These are phyloP conservation scores for Leguminivora glycinivorella DNA, from an alignment of 1,140 invertebrate species.

Conservation along the genomic window DNA sequence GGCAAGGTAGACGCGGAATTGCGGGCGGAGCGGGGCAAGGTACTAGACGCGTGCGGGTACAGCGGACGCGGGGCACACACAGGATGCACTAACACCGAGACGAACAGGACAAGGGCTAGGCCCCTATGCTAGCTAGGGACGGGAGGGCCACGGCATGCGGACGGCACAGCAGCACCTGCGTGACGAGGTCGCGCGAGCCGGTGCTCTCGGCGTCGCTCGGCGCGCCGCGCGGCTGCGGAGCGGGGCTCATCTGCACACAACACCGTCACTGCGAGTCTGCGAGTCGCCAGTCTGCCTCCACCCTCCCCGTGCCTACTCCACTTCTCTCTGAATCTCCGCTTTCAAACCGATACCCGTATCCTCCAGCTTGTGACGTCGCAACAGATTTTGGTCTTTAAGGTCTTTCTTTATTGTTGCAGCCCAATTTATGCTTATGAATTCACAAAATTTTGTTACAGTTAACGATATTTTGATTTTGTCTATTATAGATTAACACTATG, in stretches of 20 bases:
- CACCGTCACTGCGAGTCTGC: slow-evolving; percentile 72
- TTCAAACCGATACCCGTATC: slow-evolving; percentile 32
- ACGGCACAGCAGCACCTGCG: slow-evolving; percentile 75
- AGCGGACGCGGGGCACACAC: slow-evolving; percentile 62
- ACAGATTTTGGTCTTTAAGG: neutral
- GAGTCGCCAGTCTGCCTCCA: slow-evolving; percentile 55
- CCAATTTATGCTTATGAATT: slow-evolving; percentile 28
- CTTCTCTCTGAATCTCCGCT: slow-evolving; percentile 74
- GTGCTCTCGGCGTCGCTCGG: slow-evolving; percentile 77
- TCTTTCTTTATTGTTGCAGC: neutral
- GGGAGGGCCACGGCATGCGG: slow-evolving; percentile 52
- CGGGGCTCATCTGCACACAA: slow-evolving; percentile 81
- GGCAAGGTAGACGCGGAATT: slow-evolving; percentile 51
- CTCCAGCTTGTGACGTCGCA: neutral
- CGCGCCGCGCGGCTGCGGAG: slow-evolving; percentile 80
- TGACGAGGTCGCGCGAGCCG: slow-evolving; percentile 80
- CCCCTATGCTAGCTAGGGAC: slow-evolving; percentile 64
- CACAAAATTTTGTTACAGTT: slow-evolving; percentile 19
- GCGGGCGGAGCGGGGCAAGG: slow-evolving; percentile 66
- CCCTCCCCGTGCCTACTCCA: slow-evolving; percentile 66
- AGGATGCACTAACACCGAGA: slow-evolving; percentile 75
- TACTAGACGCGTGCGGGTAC: slow-evolving; percentile 46
- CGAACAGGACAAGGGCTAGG: slow-evolving; percentile 61
- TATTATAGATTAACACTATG: slow-evolving; percentile 7
- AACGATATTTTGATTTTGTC: slow-evolving; percentile 29